phyloP scores from a whole-genome alignment of 2,113 vertebrate genomes.

The Cisticola juncidis region DNA sequence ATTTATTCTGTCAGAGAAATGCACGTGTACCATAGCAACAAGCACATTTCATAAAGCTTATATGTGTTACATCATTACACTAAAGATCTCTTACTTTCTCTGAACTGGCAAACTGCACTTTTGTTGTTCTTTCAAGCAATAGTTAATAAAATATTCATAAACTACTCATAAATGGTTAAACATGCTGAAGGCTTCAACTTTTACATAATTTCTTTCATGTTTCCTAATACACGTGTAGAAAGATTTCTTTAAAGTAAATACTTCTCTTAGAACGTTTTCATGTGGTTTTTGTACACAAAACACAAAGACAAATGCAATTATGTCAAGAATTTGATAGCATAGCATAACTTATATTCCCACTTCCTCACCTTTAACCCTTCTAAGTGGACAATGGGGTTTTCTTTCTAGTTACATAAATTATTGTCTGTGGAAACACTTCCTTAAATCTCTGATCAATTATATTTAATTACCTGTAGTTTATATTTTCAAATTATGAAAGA shows the following conservation, averaged over 20 bases:
- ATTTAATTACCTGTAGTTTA: slow-evolving; percentile 14
- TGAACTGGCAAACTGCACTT: slow-evolving; percentile 5
- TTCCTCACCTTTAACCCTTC: slow-evolving; percentile 37
- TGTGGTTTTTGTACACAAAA: background rate
- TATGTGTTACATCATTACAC: slow-evolving; percentile 19
- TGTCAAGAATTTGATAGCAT: slow-evolving; percentile 24
- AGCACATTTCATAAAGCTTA: background rate
- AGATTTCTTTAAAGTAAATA: slow-evolving; percentile 26
- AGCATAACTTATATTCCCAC: slow-evolving; percentile 27
- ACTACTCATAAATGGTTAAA: slow-evolving; percentile 63
- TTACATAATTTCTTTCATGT: background rate
- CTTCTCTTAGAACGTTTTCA: background rate
- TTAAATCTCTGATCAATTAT: slow-evolving; percentile 5
- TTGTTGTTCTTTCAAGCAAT: slow-evolving; percentile 48
- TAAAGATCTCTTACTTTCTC: slow-evolving; percentile 33
- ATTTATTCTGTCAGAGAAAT: background rate
- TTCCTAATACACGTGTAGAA: background rate
- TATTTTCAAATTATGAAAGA: slow-evolving; percentile 8
- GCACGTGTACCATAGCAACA: background rate
- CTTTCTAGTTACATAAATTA: slow-evolving; percentile 16
- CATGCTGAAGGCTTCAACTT: slow-evolving; percentile 15
- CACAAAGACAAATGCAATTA: background rate
- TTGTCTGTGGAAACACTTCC: background rate
- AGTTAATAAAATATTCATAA: slow-evolving; percentile 69
- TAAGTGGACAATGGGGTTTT: slow-evolving; percentile 45